These are phyloP conservation scores for Hydrolagus affinis DNA, from an alignment of 2,113 vertebrate genomes.

Conservation along the genomic window DNA sequence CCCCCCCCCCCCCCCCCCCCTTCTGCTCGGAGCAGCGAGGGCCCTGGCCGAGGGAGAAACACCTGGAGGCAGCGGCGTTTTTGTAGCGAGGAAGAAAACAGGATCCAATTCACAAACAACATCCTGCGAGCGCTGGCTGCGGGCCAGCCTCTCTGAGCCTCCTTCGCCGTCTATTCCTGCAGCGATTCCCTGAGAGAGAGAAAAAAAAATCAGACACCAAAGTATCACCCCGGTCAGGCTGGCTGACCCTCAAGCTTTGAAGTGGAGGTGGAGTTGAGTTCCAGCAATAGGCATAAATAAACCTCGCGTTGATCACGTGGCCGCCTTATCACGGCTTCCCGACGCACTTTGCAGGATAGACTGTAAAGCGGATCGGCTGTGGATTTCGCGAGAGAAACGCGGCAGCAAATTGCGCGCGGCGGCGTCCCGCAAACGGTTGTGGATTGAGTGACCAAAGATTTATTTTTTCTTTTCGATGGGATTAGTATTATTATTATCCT, in stretches of 20 bases:
- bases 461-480: no score
- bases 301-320: no score
- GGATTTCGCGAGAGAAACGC: no score
- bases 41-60: not conserved
- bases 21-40: not conserved
- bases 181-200: slow-evolving; percentile 4
- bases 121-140: slow-evolving; percentile 8
- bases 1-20: no score
- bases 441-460: no score
- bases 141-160: not conserved
- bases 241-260: no score
- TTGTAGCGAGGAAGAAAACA: slow-evolving; percentile 26
- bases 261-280: not conserved
- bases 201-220: not conserved
- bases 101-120: slow-evolving; percentile 31
- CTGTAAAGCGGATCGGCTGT: no score
- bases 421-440: no score
- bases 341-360: no score
- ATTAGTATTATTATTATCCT: no score
- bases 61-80: slow-evolving; percentile 19
- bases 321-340: no score
- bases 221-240: not conserved
- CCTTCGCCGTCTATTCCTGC: not conserved
- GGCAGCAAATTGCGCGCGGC: no score
- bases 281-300: not conserved